phyloP scores from a whole-genome alignment of 2,888 invertebrate genomes.

The Pocota personata region DNA sequence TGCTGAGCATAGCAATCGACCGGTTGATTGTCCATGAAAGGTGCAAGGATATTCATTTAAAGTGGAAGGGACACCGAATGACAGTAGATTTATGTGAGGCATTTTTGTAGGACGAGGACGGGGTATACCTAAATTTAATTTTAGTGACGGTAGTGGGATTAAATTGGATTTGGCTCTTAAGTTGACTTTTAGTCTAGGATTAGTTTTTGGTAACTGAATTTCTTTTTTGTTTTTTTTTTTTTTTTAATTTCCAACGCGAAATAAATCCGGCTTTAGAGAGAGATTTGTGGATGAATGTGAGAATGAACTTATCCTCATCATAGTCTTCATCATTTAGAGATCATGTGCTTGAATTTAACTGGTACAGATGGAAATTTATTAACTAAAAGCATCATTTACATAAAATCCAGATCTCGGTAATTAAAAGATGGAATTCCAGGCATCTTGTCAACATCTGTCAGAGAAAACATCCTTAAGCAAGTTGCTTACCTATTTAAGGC shows the following conservation, averaged over 20 bases:
- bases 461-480: not conserved
- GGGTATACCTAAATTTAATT: conserved; percentile 30
- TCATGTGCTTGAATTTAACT: too few species aligned
- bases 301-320: too few species aligned
- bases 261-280: too few species aligned
- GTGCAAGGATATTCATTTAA: conserved; percentile 53
- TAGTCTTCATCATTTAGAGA: too few species aligned
- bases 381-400: too few species aligned
- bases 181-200: conserved; percentile 35
- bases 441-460: not conserved
- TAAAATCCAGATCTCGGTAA: too few species aligned
- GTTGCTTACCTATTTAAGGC: not conserved
- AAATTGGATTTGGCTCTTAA: conserved; percentile 54
- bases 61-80: not conserved
- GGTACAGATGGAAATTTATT: too few species aligned
- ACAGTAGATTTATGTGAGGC: conserved; percentile 31
- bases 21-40: conserved; percentile 64
- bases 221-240: not conserved
- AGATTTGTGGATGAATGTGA: too few species aligned
- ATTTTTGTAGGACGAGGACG: not conserved
- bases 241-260: too few species aligned
- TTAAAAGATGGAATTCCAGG: not conserved
- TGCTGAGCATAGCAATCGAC: conserved; percentile 71
- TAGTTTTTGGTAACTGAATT: not conserved
- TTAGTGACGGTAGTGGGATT: conserved; percentile 38